Evolutionary conservation across 2,888 invertebrate species (phyloP), one percentile per base, ranked within the genome.

Genomic region (Odontocerum albicorne): DNA sequence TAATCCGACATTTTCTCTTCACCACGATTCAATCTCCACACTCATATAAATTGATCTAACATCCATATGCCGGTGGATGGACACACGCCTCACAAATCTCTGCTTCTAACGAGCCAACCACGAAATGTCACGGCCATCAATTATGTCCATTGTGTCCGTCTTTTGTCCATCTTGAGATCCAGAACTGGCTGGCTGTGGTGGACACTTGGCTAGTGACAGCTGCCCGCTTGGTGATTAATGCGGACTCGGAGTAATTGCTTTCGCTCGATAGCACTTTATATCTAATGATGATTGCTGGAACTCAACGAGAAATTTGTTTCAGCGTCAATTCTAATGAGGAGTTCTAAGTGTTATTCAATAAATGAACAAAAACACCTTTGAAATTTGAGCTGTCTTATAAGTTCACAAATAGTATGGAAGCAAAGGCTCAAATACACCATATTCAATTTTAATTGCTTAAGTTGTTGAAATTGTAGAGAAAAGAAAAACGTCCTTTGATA

Each of bases 61-160:
- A 10, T 4, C n/a, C n/a, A n/a, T n/a, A n/a, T 27, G 6, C 27
- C 27, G 10, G 27, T 27, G 27, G 27, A 27, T 10, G 27, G 4
- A 27, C 27, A 7, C 10, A 27, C 27, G 27, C 27, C 4, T 27
- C 10, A n/a, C n/a, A 27, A 27, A 20, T 13, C 46, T 32, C 32
- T 15, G 19, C 20, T 10, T 46, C 32, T 54, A 55, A 55, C 46
- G 49, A 35, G 32, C 42, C n/a, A 35, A 19, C 40, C 54, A 54
- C 42, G 54, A 49, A 47, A 49, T 55, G 55, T 55, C 55, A 49
- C 55, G 55, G 55, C 27, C 55, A 43, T 55, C 55, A 55, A 55
- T 55, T 55, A 49, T 15, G 32, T 15, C 33, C 19, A 51, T 56
- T 46, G 39, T 50, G 33, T 12, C 7, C 12, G n/a, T 35, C 46